Evolutionary conservation across 2,888 invertebrate species (phyloP).

Genomic region (Caenorhabditis wallacei): DNA sequence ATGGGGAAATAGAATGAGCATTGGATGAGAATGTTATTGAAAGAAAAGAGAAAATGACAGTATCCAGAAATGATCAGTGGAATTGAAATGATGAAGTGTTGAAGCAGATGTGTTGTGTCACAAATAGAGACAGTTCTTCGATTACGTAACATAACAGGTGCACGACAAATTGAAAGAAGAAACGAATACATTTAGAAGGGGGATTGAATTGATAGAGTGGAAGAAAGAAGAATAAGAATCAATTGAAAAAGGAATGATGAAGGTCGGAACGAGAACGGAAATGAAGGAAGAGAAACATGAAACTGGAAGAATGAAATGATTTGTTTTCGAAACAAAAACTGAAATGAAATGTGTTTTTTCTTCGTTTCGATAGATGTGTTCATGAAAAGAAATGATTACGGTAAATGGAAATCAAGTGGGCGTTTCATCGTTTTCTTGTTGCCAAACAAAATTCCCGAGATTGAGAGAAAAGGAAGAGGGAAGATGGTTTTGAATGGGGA

Average conservation of each 20-base stretch:
- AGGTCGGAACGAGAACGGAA: constrained; percentile 47
- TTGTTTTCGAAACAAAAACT: constrained; percentile 14
- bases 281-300: neutral
- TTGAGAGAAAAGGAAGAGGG: too few species aligned
- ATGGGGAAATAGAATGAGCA: neutral
- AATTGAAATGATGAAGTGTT: constrained; percentile 29
- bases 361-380: neutral
- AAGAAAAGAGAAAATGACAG: too few species aligned
- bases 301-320: constrained; percentile 19
- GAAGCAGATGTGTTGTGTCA: constrained; percentile 23
- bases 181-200: constrained; percentile 3
- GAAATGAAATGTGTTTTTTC: neutral
- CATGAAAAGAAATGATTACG: constrained; percentile 14
- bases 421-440: neutral
- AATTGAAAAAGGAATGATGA: constrained; percentile 14
- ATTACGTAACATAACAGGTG: constrained; percentile 59
- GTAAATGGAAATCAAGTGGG: neutral
- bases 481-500: too few species aligned
- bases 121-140: constrained; percentile 26
- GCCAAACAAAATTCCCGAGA: too few species aligned
- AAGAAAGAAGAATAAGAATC: too few species aligned
- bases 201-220: constrained; percentile 14
- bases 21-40: neutral
- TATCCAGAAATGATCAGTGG: constrained; percentile 5
- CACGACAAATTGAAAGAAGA: constrained; percentile 55